Evolutionary conservation across 2,888 invertebrate genomes (phyloP).

Genomic region (Scaptomyza tumidula): DNA sequence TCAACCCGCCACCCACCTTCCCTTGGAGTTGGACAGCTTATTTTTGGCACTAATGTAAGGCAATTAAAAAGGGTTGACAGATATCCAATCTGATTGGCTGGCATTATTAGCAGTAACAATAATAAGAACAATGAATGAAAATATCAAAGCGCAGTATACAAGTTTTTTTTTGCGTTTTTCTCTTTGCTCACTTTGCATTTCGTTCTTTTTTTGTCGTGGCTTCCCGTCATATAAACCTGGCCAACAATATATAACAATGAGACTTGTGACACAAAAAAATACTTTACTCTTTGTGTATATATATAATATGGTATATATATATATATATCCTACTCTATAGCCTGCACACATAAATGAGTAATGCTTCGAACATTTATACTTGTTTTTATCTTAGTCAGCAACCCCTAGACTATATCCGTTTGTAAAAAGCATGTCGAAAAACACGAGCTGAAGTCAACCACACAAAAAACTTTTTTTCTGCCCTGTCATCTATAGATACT

Average conservation of each 20-base stretch:
- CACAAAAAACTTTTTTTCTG: neutral
- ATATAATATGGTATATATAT: neutral
- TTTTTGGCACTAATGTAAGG: conserved; percentile 30
- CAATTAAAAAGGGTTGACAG: conserved; percentile 55
- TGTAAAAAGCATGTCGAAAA: neutral
- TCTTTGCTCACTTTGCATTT: conserved; percentile 18
- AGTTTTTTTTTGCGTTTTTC: neutral
- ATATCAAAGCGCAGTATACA: conserved; percentile 13
- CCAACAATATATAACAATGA: conserved; percentile 8
- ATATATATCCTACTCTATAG: neutral
- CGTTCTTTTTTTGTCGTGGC: conserved; percentile 43
- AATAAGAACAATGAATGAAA: conserved; percentile 11
- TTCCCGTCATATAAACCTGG: neutral
- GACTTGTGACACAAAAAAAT: conserved; percentile 40
- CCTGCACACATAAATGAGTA: neutral
- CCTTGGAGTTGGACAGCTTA: conserved; percentile 6
- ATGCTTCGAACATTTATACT: neutral
- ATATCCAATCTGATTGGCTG: conserved; percentile 25
- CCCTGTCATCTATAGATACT: conserved; percentile 4
- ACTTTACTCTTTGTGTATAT: conserved; percentile 3
- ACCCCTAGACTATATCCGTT: neutral
- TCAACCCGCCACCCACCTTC: neutral
- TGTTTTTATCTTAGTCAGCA: neutral
- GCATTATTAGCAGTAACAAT: conserved; percentile 2
- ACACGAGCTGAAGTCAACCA: neutral